Evolutionary conservation across 2,888 invertebrate species (phyloP).

Genomic region (Acrocyrtus sp.): DNA sequence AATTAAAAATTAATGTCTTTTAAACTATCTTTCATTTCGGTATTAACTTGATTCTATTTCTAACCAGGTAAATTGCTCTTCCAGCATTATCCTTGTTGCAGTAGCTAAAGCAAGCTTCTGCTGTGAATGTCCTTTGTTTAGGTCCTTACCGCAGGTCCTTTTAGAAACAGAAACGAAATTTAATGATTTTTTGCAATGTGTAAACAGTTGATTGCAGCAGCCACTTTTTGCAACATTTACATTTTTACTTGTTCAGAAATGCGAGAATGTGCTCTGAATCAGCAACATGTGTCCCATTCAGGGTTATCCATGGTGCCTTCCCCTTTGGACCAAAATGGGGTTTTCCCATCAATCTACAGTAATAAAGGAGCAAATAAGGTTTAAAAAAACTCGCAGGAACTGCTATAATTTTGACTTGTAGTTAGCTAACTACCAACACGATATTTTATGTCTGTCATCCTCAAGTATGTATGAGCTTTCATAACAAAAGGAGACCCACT

Average conservation of each 20-base stretch:
- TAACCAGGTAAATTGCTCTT: conserved; percentile 46
- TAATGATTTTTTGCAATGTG: not conserved
- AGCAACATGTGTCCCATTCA: conserved; percentile 54
- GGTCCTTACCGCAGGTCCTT: conserved; percentile 32
- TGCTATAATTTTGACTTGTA: not conserved
- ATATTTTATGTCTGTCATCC: conserved; percentile 44
- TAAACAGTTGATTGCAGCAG: no score
- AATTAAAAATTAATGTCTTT: no score
- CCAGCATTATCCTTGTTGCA: conserved; percentile 36
- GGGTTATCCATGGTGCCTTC: conserved; percentile 58
- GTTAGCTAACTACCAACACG: no score
- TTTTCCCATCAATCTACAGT: conserved; percentile 27
- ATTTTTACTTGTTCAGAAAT: conserved; percentile 38
- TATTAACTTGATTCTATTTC: no score
- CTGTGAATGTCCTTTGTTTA: conserved; percentile 23
- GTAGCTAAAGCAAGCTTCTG: conserved; percentile 36
- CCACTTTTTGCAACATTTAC: not conserved
- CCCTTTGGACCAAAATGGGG: conserved; percentile 50
- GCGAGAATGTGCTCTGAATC: conserved; percentile 55
- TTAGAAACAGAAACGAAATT: no score
- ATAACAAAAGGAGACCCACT: conserved; percentile 41
- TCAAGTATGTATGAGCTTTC: conserved; percentile 45
- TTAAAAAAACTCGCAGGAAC: not conserved
- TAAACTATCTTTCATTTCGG: no score
- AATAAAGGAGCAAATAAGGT: not conserved